Conservation (phyloP, 37 sponge, comb jelly and placozoan genomes). For the Haliclona indistincta region DNA sequence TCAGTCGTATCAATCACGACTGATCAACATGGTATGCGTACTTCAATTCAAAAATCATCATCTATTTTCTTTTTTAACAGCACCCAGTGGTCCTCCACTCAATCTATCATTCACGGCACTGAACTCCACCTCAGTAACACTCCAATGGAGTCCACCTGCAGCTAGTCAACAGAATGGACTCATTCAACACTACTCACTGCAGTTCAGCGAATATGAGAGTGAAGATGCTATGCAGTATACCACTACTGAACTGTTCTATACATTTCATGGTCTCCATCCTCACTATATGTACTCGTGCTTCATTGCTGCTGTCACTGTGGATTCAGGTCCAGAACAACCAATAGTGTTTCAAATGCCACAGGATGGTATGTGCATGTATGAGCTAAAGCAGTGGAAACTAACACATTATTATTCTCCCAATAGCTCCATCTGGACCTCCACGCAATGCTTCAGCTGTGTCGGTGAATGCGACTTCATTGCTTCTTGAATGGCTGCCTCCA, state of each 20-base stretch:
- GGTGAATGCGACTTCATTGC: background rate
- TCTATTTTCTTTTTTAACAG: background rate
- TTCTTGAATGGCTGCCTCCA: conserved; percentile 34
- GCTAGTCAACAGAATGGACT: conserved; percentile 19
- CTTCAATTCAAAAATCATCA: background rate
- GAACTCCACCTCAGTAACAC: background rate
- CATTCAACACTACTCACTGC: conserved; percentile 23
- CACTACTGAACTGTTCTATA: background rate
- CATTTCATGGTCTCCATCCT: background rate
- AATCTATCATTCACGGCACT: background rate
- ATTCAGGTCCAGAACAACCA: background rate
- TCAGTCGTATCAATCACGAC: background rate
- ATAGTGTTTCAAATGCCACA: background rate
- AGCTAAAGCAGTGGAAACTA: background rate
- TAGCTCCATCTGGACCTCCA: conserved; percentile 42
- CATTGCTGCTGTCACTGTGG: conserved; percentile 15
- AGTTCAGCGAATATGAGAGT: background rate
- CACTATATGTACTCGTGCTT: conserved; percentile 6
- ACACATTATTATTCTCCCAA: background rate
- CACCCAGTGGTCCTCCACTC: background rate
- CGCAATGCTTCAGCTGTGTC: background rate
- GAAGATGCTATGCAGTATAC: background rate
- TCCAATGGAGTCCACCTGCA: conserved; percentile 34
- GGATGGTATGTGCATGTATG: conserved; percentile 4
- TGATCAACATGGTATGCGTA: conserved; percentile 9